These are phyloP conservation scores for Macrophya alboannulata DNA, from an alignment of 2,888 invertebrate genomes.

Conservation along the genomic window DNA sequence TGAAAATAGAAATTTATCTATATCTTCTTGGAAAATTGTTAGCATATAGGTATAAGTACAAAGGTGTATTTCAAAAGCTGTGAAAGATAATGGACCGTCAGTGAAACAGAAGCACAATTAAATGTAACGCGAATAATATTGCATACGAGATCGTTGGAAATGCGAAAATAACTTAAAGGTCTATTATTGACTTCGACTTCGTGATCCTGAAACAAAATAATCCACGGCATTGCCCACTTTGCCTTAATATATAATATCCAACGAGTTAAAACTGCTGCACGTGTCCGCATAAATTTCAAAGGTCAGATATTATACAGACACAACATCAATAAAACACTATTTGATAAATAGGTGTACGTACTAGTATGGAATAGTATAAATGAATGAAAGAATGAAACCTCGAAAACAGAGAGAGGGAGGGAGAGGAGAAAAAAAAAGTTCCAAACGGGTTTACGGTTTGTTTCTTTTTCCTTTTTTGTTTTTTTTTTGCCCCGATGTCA, in stretches of 20 bases:
- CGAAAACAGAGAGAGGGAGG: background rate
- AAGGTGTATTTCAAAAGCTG: background rate
- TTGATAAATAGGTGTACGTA: constrained; percentile 29
- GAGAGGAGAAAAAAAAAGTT: background rate
- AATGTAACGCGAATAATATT: constrained; percentile 5
- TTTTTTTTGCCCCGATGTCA: background rate
- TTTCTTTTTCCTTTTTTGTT: background rate
- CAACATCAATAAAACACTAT: constrained; percentile 48
- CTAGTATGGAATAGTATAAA: background rate
- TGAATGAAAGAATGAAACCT: constrained; percentile 5
- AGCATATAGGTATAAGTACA: no score
- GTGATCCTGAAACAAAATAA: constrained; percentile 52
- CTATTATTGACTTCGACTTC: constrained; percentile 43
- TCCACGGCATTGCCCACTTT: background rate
- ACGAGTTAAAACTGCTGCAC: constrained; percentile 31
- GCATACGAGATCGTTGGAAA: background rate
- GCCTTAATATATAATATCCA: background rate
- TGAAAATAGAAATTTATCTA: background rate
- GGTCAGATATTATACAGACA: constrained; percentile 27
- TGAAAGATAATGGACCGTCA: background rate
- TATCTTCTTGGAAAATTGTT: background rate
- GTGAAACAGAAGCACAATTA: background rate
- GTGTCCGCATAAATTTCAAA: constrained; percentile 50
- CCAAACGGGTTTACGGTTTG: background rate
- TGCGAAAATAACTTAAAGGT: constrained; percentile 2